These are phyloP conservation scores for Salarias fasciatus DNA, from an alignment of 2,797 vertebrate species.

Conservation along the genomic window DNA sequence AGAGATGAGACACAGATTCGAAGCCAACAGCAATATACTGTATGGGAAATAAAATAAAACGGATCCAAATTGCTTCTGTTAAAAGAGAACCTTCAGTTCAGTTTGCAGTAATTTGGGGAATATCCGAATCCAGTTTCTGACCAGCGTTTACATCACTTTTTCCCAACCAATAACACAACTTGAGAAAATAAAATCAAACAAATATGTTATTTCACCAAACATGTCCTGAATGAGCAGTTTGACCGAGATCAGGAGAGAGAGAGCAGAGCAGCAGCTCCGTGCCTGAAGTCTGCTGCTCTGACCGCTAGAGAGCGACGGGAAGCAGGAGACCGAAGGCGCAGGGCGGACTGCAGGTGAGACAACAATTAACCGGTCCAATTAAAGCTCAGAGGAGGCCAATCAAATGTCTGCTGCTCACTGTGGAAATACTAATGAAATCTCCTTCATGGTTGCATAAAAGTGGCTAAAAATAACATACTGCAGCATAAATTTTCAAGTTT, in stretches of 20 bases:
- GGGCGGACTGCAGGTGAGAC: slow-evolving; percentile 21
- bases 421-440: no score
- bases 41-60: slow-evolving; percentile 31
- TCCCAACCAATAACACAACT: not conserved
- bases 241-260: not conserved
- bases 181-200: not conserved
- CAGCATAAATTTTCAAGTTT: no score
- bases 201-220: slow-evolving; percentile 2
- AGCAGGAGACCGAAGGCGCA: slow-evolving; percentile 36
- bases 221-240: slow-evolving; percentile 7
- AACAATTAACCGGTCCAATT: not conserved
- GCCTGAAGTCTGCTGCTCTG: slow-evolving; percentile 54
- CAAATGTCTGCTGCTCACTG: not conserved
- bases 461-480: no score
- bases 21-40: slow-evolving; percentile 36
- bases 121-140: not conserved
- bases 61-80: slow-evolving; percentile 1
- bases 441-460: no score
- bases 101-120: no score
- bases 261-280: not conserved
- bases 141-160: not conserved
- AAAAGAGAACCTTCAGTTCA: no score
- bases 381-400: not conserved
- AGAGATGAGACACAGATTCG: slow-evolving; percentile 54
- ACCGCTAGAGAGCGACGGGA: slow-evolving; percentile 82